Percentiles rank a stretch among this genome's conserved stretches.
phyloP scores from a whole-genome alignment of 2,113 vertebrate genomes.

The Stictonetta naevosa region DNA sequence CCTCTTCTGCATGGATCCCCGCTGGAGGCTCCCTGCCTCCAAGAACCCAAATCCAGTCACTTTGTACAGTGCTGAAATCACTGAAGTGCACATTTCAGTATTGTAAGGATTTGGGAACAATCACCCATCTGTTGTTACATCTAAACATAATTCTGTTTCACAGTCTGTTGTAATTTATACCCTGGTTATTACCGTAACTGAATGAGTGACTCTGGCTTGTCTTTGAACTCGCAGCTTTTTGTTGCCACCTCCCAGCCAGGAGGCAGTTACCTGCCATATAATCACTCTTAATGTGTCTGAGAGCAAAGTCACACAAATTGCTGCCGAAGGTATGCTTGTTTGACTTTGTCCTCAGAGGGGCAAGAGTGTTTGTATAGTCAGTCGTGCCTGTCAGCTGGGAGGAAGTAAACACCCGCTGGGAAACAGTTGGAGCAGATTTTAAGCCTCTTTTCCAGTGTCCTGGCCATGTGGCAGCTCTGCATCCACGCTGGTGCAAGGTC shows the following conservation, averaged over 20 bases:
- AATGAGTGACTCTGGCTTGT: neutral
- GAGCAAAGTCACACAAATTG: neutral
- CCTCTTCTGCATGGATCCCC: neutral
- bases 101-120: neutral
- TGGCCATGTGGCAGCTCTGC: neutral
- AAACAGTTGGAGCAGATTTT: slow-evolving; percentile 18
- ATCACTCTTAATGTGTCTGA: neutral
- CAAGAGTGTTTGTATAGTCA: neutral
- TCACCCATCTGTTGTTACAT: neutral
- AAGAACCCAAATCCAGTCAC: neutral
- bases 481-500: fast-evolving
- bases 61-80: neutral
- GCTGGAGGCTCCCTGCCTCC: neutral
- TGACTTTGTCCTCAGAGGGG: neutral
- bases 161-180: neutral
- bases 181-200: neutral
- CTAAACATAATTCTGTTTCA: neutral
- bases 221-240: neutral
- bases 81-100: neutral
- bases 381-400: neutral
- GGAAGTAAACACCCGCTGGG: slow-evolving; percentile 9
- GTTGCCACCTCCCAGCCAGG: neutral
- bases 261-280: neutral
- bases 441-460: neutral
- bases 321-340: neutral